Conservation (phyloP, 2,888 invertebrate genomes). For the Mimachlamys varia region DNA sequence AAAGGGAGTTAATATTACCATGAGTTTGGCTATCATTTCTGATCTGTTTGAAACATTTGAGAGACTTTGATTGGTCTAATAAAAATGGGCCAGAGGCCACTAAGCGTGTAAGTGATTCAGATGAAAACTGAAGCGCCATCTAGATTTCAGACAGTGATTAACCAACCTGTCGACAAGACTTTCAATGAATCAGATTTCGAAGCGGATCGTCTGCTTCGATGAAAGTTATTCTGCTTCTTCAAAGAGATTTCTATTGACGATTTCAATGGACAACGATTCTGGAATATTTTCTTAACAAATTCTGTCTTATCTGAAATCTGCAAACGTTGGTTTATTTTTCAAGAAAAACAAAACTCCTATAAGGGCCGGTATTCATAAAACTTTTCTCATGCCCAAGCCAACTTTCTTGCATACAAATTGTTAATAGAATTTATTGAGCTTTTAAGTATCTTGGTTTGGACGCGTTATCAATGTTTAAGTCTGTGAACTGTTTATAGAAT, state of each 20-base stretch:
- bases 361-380: too few species aligned
- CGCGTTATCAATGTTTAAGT: too few species aligned
- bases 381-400: too few species aligned
- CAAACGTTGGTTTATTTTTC: too few species aligned
- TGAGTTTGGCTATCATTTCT: not conserved
- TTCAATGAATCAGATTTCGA: not conserved
- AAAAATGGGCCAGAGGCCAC: not conserved
- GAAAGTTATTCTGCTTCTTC: not conserved
- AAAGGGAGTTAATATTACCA: not conserved
- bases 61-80: not conserved
- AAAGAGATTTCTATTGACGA: not conserved
- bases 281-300: too few species aligned
- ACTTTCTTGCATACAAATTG: too few species aligned
- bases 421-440: too few species aligned
- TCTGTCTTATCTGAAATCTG: too few species aligned
- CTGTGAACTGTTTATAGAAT: too few species aligned
- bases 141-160: slow-evolving; percentile 2
- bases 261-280: not conserved
- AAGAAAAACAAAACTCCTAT: too few species aligned
- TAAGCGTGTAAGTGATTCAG: not conserved
- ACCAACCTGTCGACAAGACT: not conserved
- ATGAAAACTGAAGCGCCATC: not conserved
- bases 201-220: not conserved
- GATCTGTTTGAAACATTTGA: slow-evolving; percentile 23
- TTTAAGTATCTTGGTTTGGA: too few species aligned